phyloP scores from a whole-genome alignment of 1,140 invertebrate species.

The Drosophila virilis region DNA sequence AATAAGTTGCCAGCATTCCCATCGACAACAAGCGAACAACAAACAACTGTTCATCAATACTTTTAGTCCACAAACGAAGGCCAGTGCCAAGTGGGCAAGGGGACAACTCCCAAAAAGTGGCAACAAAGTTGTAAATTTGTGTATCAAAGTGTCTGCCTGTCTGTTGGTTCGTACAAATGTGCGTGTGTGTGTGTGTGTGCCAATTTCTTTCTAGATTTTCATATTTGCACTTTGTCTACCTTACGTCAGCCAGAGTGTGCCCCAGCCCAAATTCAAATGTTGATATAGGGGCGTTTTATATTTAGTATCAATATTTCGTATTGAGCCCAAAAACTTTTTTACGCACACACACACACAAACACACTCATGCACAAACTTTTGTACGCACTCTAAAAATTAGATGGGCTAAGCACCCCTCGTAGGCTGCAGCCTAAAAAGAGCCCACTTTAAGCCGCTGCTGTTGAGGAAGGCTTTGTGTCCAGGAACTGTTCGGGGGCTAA shows the following conservation, averaged over 20 bases:
- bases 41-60: constrained; percentile 81
- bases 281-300: constrained; percentile 51
- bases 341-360: background rate
- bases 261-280: constrained; percentile 2
- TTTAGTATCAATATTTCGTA: constrained; percentile 79
- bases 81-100: constrained; percentile 35
- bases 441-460: constrained; percentile 50
- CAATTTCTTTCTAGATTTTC: constrained; percentile 50
- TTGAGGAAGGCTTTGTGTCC: constrained; percentile 2
- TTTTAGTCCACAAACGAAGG: constrained; percentile 66
- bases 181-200: constrained; percentile 8
- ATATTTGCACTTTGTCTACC: constrained; percentile 74
- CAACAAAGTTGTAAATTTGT: constrained; percentile 78
- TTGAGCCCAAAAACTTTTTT: constrained; percentile 62
- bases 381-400: constrained; percentile 53
- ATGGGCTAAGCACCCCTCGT: constrained; percentile 28
- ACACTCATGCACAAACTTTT: constrained; percentile 43
- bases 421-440: constrained; percentile 29
- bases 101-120: constrained; percentile 46
- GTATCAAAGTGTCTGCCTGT: constrained; percentile 61
- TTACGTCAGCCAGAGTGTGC: constrained; percentile 26
- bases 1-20: constrained; percentile 72
- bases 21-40: constrained; percentile 63
- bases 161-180: constrained; percentile 26
- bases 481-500: background rate